Conservation (phyloP, 2,113 vertebrate genomes). For the Anoura caudifer region DNA sequence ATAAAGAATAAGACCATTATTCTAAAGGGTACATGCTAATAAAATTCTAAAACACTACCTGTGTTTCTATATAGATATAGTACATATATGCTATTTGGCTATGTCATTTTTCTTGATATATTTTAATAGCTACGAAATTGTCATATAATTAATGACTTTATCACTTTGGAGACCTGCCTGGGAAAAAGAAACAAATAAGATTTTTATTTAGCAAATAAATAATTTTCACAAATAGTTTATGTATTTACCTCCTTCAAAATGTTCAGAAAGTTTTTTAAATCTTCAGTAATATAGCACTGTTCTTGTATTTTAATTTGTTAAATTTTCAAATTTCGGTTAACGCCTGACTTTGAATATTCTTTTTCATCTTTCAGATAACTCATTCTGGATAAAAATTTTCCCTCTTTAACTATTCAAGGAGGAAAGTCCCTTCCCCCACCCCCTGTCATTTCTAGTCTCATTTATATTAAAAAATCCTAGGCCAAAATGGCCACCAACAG, state of each 20-base stretch:
- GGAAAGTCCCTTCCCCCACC: not conserved
- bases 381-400: conserved; percentile 13
- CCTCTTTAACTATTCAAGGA: not conserved
- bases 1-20: conserved; percentile 31
- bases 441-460: conserved; percentile 51
- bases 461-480: conserved; percentile 65
- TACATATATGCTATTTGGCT: not conserved
- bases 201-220: conserved; percentile 19
- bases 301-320: conserved; percentile 3
- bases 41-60: conserved; percentile 12
- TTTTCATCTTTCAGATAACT: conserved; percentile 8
- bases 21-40: not conserved
- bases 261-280: not conserved
- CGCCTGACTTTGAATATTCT: not conserved
- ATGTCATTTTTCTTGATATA: not conserved
- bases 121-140: conserved; percentile 12
- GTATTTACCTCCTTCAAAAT: not conserved
- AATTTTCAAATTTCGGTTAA: not conserved
- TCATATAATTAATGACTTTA: conserved; percentile 5
- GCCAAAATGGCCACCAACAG: conserved; percentile 78
- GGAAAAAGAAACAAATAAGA: not conserved
- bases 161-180: not conserved
- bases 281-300: not conserved
- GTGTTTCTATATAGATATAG: not conserved
- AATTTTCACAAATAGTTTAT: conserved; percentile 9